Conservation (phyloP, 2,888 invertebrate genomes). For the Idaea dimidiata region DNA sequence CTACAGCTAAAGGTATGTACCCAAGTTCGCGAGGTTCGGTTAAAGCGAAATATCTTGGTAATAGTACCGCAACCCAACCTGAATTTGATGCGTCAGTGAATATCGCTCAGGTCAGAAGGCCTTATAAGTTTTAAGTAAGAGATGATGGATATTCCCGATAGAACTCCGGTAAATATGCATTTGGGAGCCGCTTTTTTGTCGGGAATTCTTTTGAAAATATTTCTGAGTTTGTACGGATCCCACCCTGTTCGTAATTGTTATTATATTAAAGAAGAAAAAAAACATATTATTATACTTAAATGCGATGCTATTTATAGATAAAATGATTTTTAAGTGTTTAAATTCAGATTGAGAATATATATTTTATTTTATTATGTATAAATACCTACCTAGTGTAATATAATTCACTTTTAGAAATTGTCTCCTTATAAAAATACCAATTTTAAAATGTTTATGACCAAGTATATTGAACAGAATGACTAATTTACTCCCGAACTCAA, state of each 20-base stretch:
- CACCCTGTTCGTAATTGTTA: conserved; percentile 69
- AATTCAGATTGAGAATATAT: conserved; percentile 72
- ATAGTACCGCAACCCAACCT: no score
- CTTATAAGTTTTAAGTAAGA: no score
- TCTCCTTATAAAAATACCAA: background rate
- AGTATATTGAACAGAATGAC: background rate
- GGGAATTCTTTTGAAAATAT: background rate
- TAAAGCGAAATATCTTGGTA: no score
- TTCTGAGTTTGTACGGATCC: conserved; percentile 49
- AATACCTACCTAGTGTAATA: conserved; percentile 58
- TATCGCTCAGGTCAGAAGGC: no score
- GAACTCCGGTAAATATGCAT: conserved; percentile 29
- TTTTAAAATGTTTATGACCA: conserved; percentile 1
- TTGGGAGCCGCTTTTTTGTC: background rate
- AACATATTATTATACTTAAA: conserved; percentile 61
- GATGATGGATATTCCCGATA: no score
- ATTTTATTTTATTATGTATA: conserved; percentile 59
- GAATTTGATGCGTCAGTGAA: no score
- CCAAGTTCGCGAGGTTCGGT: no score
- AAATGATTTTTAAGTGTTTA: conserved; percentile 65
- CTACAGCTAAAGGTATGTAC: no score
- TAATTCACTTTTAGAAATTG: conserved; percentile 50
- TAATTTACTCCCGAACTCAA: conserved; percentile 18
- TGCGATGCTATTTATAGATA: conserved; percentile 76
- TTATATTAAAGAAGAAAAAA: conserved; percentile 47